Base-by-base conservation (phyloP, 2,113 vertebrate genomes). In the Orcinus orca region DNA sequence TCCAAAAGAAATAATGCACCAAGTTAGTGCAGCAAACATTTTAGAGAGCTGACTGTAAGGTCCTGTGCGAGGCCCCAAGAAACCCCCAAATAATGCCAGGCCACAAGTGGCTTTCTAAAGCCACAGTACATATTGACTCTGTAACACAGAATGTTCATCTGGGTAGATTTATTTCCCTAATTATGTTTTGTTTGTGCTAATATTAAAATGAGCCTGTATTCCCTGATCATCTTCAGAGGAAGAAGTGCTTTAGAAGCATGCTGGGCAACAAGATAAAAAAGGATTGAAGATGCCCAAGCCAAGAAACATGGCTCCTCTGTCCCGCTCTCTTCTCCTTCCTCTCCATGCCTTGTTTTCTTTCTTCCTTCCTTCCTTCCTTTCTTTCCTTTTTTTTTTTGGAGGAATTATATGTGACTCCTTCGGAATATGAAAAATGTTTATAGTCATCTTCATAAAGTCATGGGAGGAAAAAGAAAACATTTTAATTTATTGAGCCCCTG, bases 191-290 rank as follows among this genome's bases (percentile, higher is more conserved):
- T 88, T 90, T 74, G 33, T 86, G 58, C 36, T 36, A 29, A 92
- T 90, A 84, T 82, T 97, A 97, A 97, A 96, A 97, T 93, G 82
- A 82, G 20, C 50, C 79, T 55, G 41, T 79, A 76, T 84, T 95
- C 55, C 86, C 94, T 82, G 33, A 88, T 88, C 62, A 73, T 68
- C 53, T 55, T 74, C 47, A 29, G 79, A 79, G 55, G 93, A 97
- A 80, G 50, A 62, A 71, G 33, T 41, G 38, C 36, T 68, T 95
- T 31, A 89, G 74, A 88, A 74, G 41, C 47, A 80, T 47, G 33
- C 36, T 90, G 26, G 71, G 73, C 83, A 74, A 47, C 36, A 77
- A 90, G 20, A 90, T 62, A 89, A 33, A 83, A 88, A 81, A 73
- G 68, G 73, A 84, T 25, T 90, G 29, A 95, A 62, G 80, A 86